Evolutionary conservation across 2,113 vertebrate species (phyloP).

Genomic region (Lampris incognitus): DNA sequence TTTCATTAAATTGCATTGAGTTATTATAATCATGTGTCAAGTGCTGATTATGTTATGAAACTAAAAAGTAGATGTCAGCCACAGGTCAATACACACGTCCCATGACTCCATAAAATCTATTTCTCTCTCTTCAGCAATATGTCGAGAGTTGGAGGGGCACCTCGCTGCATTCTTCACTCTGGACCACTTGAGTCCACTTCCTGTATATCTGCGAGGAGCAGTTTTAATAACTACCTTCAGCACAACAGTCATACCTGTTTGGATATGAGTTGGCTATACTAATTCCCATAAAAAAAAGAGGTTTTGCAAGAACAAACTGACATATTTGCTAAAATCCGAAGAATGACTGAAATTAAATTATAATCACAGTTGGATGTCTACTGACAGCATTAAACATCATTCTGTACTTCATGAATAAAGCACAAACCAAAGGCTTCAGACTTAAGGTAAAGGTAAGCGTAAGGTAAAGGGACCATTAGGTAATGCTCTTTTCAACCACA

Average conservation of each 20-base stretch:
- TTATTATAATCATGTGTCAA: conserved; percentile 91
- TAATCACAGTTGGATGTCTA: neutral
- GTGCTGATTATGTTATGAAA: conserved; percentile 89
- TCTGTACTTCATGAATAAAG: conserved; percentile 58
- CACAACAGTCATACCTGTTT: conserved; percentile 29
- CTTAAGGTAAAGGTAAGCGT: conserved; percentile 18
- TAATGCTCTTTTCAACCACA: no score
- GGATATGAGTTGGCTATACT: conserved; percentile 36
- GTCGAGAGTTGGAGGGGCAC: conserved; percentile 41
- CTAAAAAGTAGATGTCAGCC: conserved; percentile 85
- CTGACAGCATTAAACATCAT: conserved; percentile 45
- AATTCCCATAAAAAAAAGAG: conserved; percentile 44
- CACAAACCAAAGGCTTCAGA: conserved; percentile 14
- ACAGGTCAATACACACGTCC: conserved; percentile 76
- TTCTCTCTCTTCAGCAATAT: conserved; percentile 74
- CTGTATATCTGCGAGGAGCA: conserved; percentile 6
- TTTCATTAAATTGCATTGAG: conserved; percentile 88
- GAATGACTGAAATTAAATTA: neutral
- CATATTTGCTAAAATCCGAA: no score
- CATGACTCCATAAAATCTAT: conserved; percentile 81
- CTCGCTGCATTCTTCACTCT: conserved; percentile 29
- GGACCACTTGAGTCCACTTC: conserved; percentile 12
- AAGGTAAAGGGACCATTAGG: neutral
- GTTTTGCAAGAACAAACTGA: no score
- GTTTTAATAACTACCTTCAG: conserved; percentile 31